Evolutionary conservation across 92 coral and sea anemone genomes (phyloP), one percentile per base, ranked within the genome.

Genomic region (Heliopora coerulea): DNA sequence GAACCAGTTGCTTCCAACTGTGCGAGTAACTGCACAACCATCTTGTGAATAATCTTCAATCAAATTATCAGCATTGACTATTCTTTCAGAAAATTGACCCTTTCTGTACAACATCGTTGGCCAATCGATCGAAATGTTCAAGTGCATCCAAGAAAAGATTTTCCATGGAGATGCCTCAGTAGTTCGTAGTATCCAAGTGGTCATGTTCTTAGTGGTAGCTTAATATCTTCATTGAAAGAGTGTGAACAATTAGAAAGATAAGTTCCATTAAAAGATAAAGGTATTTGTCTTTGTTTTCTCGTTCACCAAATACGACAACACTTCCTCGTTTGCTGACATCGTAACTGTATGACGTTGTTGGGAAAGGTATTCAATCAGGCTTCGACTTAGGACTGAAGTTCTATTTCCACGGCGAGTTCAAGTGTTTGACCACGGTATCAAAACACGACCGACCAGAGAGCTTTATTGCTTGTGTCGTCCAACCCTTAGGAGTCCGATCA

Each of bases 271-370:
- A 37, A 37, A 11, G 42, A 65, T 13, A 12, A 8, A 21, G 31
- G 13, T 65, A 35, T 39, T 33, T 23, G 0, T 21, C 28, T 23
- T 50, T 65, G 20, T 62, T 42, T 54, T 65, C 56, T 65, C 19
- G 25, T 65, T 40, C 17, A 18, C 30, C 29, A 23, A 17, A 56
- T 37, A 4, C 42, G 54, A 21, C 72, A 65, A 65, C 72, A 65
- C 52, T 65, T 35, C 32, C 72, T 65, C 72, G 40, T 65, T 65
- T 54, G 10, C 0, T 10, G 72, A 11, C 42, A 37, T 37, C 11
- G 42, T 11, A 37, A 4, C 42, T 37, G 6, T 11, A 37, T 37
- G 42, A 4, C 11, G 42, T 37, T 37, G 6, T 37, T 37, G 42
- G 11, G 11, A 4, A 4, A 4, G 11, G 42, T 37, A 37, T 37